Percentiles rank a stretch among this genome's conserved stretches.
Evolutionary conservation across 2,888 invertebrate species (phyloP).

Genomic region (Drosophila siamana): DNA sequence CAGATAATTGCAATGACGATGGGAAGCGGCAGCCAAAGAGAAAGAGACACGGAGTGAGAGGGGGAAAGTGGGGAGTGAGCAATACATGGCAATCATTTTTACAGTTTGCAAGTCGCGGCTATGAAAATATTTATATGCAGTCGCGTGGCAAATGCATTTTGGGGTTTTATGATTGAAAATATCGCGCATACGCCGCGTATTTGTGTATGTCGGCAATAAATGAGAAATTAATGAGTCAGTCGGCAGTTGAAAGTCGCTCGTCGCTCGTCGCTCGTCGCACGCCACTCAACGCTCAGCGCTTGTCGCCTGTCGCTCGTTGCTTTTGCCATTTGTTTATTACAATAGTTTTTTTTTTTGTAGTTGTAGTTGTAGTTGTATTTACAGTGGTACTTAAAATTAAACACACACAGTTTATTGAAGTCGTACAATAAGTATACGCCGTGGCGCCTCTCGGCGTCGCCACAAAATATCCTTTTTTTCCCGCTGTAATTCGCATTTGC

Average conservation of each 20-base stretch:
- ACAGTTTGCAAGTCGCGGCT: slow-evolving; percentile 20
- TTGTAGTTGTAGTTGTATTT: slow-evolving; percentile 59
- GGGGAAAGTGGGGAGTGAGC: slow-evolving; percentile 9
- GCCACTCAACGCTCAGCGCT: slow-evolving; percentile 11
- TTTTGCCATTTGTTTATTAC: slow-evolving; percentile 30
- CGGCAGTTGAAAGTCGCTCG: slow-evolving; percentile 11
- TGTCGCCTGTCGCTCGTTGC: slow-evolving; percentile 10
- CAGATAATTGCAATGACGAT: slow-evolving; percentile 76
- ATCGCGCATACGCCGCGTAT: slow-evolving; percentile 51
- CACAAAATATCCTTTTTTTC: slow-evolving; percentile 30
- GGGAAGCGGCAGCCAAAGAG: neutral
- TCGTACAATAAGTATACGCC: slow-evolving; percentile 17
- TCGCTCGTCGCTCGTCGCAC: slow-evolving; percentile 3
- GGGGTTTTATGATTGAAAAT: slow-evolving; percentile 49
- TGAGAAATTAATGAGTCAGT: slow-evolving; percentile 26
- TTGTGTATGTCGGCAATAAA: neutral
- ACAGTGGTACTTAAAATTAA: slow-evolving; percentile 60
- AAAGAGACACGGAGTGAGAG: neutral
- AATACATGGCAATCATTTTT: slow-evolving; percentile 50
- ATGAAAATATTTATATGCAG: slow-evolving; percentile 61
- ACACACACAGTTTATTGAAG: slow-evolving; percentile 39
- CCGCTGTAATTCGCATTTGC: slow-evolving; percentile 33
- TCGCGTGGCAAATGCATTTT: slow-evolving; percentile 16
- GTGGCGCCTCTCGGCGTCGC: slow-evolving; percentile 22
- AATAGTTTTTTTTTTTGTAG: slow-evolving; percentile 34